Evolutionary conservation across 2,888 invertebrate genomes (phyloP).

Genomic region (Aphodius sticticus): DNA sequence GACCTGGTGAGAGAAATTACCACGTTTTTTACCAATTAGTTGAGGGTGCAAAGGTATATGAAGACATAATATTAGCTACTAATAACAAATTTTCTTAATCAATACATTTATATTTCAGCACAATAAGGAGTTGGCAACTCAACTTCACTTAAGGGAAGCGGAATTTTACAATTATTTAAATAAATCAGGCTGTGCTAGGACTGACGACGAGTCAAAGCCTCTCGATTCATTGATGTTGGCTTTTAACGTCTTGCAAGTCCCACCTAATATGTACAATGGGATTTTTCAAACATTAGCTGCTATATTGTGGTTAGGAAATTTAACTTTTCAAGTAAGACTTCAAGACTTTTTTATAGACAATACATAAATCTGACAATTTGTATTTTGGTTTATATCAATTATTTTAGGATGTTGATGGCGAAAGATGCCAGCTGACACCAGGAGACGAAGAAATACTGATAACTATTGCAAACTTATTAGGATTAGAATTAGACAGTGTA

Average conservation of each 20-base stretch:
- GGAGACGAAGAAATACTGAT: slow-evolving; percentile 76
- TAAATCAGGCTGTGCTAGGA: slow-evolving; percentile 76
- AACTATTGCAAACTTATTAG: slow-evolving; percentile 77
- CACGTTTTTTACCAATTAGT: slow-evolving; percentile 93
- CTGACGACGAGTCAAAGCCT: slow-evolving; percentile 75
- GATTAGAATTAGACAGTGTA: slow-evolving; percentile 77
- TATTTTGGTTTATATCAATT: background rate
- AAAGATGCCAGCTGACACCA: slow-evolving; percentile 77
- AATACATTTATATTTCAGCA: slow-evolving; percentile 58
- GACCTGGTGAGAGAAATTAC: slow-evolving; percentile 87
- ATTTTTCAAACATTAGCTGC: slow-evolving; percentile 89
- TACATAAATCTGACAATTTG: no score
- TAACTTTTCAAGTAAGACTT: slow-evolving; percentile 74
- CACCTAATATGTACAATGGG: slow-evolving; percentile 85
- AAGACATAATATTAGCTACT: background rate
- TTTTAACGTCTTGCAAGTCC: slow-evolving; percentile 88
- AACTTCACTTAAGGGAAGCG: slow-evolving; percentile 77
- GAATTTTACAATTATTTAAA: slow-evolving; percentile 84
- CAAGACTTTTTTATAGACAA: slow-evolving; percentile 23
- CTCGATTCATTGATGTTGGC: slow-evolving; percentile 88
- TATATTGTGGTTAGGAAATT: slow-evolving; percentile 90
- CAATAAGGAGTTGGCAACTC: slow-evolving; percentile 77
- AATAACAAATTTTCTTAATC: background rate
- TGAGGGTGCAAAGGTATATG: slow-evolving; percentile 77
- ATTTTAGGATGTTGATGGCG: slow-evolving; percentile 82